Percentiles rank a stretch among this genome's conserved stretches.
phyloP scores from a whole-genome alignment of 1,140 invertebrate genomes.

The Drosophila carrolli region DNA sequence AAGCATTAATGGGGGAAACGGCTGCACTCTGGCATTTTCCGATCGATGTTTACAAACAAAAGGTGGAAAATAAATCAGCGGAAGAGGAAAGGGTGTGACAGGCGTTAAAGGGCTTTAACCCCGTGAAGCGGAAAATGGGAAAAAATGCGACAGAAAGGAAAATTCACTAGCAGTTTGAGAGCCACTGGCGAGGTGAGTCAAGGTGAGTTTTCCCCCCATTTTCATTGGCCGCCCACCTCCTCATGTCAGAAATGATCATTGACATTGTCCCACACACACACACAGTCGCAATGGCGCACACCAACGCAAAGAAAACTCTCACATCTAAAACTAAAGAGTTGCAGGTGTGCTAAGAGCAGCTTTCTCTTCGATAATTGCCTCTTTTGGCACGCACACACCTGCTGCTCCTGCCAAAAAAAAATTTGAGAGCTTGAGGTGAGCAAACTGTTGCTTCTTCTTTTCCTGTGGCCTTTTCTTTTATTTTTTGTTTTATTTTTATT shows the following conservation, averaged over 20 bases:
- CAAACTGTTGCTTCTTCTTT: conserved; percentile 51
- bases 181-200: conserved; percentile 53
- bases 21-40: conserved; percentile 30
- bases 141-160: conserved; percentile 1
- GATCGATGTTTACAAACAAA: conserved; percentile 45
- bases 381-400: conserved; percentile 53
- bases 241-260: conserved; percentile 80
- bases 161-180: conserved; percentile 55
- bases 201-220: conserved; percentile 54
- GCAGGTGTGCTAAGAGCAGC: conserved; percentile 22
- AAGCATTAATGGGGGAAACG: conserved; percentile 9
- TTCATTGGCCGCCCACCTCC: conserved; percentile 54
- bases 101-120: conserved; percentile 43
- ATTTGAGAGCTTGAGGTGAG: conserved; percentile 35
- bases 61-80: conserved; percentile 24
- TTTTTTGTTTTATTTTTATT: conserved; percentile 17
- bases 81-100: conserved; percentile 5
- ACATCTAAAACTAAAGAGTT: not conserved
- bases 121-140: conserved; percentile 1
- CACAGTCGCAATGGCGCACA: conserved; percentile 24
- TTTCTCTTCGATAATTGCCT: conserved; percentile 43
- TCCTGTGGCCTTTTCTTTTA: conserved; percentile 35
- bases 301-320: conserved; percentile 6
- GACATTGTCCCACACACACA: conserved; percentile 74
- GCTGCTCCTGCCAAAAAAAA: conserved; percentile 32